Base-by-base conservation (phyloP, 1,140 invertebrate species). In the Thaumatotibia leucotreta region DNA sequence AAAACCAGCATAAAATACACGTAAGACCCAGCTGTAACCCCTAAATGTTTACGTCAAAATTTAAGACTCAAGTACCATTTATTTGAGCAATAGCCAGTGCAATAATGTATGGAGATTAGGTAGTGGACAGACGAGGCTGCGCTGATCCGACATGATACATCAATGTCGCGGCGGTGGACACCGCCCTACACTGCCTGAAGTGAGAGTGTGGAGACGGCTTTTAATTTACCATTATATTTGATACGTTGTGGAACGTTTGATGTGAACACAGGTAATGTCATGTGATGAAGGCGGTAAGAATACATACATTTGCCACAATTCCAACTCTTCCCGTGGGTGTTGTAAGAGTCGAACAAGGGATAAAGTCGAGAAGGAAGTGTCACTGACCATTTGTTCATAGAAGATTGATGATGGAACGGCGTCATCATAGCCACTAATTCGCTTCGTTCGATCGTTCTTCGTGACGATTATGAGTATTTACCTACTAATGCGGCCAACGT, bases 41-140 rank as follows among this genome's bases (percentile, higher is more conserved):
- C 31, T 58, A 58, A 58, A 58, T 58, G 52, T 29, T 58, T 9
- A 68, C 73, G 75, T 73, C 75, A 77, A 77, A 85, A 86, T 79
- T 84, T 82, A 87, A 85, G 83, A 82, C 83, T 77, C 72, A 76
- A 84, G 84, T 80, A 88, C 76, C 87, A 89, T 89, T 89, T 89
- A 82, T 89, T 89, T 87, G 85, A 82, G 84, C 87, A 88, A 86
- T 86, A 87, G 82, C 83, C 87, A 80, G 74, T 76, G 80, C 74
- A 82, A 80, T 88, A 89, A 89, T 89, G 83, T 89, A 89, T 89
- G 87, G 87, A 89, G 87, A 89, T 89, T 89, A 89, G 87, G 86
- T 76, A 75, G 79, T 73, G 82, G 87, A 89, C 86, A 86, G 86
- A 87, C 82, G 85, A 80, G 82, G 64, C 58, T 29, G 54, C 77